Evolutionary conservation across 2,113 vertebrate species (phyloP).

Genomic region (Nymphicus hollandicus): DNA sequence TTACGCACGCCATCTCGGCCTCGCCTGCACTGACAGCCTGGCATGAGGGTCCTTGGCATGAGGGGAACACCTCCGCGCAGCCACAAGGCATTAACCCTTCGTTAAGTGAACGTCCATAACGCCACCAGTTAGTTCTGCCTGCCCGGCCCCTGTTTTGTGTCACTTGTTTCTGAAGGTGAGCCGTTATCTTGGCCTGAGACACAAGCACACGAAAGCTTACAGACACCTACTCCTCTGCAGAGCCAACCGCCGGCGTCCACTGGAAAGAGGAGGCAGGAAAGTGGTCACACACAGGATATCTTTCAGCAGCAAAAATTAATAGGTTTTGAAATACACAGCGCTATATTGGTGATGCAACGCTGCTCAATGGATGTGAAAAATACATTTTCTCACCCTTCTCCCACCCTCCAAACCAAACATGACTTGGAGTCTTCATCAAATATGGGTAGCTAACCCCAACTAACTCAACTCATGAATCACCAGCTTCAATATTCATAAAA

Average conservation of each 20-base stretch:
- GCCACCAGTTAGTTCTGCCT: rapidly evolving
- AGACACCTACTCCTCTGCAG: background rate
- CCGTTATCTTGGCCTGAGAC: background rate
- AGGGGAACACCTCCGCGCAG: background rate
- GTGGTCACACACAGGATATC: background rate
- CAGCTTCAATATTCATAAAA: background rate
- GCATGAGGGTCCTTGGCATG: background rate
- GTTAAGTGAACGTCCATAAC: rapidly evolving
- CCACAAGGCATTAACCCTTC: background rate
- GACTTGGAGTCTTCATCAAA: background rate
- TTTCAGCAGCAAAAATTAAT: background rate
- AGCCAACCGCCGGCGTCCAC: rapidly evolving
- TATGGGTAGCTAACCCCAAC: background rate
- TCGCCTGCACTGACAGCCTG: background rate
- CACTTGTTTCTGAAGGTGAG: background rate
- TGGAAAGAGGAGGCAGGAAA: background rate
- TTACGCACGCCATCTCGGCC: conserved; percentile 18
- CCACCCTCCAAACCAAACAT: background rate
- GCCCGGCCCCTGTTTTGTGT: background rate
- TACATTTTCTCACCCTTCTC: background rate
- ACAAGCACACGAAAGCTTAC: background rate
- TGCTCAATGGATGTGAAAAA: background rate
- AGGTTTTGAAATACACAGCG: background rate
- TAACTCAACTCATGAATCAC: background rate
- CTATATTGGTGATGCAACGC: background rate